Conservation (phyloP, 2,797 vertebrate genomes). For the Malurus leucopterus region DNA sequence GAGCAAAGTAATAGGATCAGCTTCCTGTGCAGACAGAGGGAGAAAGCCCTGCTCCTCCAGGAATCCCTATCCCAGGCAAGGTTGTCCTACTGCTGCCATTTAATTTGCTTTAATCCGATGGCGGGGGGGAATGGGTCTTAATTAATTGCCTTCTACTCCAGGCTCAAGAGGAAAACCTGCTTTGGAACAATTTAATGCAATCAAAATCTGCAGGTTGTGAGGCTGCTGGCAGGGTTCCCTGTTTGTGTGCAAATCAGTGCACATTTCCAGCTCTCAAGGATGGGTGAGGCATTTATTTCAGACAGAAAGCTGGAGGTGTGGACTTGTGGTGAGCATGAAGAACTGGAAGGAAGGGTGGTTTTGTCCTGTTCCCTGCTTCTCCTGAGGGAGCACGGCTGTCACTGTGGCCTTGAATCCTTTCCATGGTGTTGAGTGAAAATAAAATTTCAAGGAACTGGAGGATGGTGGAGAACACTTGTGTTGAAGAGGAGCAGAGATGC, state of each 20-base stretch:
- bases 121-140: slow-evolving; percentile 28
- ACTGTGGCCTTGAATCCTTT: background rate
- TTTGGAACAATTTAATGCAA: slow-evolving; percentile 58
- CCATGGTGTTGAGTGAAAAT: background rate
- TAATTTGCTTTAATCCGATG: slow-evolving; percentile 52
- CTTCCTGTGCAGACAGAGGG: background rate
- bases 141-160: slow-evolving; percentile 70
- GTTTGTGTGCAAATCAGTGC: background rate
- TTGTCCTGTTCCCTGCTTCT: background rate
- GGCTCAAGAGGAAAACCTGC: slow-evolving; percentile 52
- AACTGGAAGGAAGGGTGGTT: background rate
- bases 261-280: background rate
- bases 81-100: slow-evolving; percentile 22
- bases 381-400: accelerated
- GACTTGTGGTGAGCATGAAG: background rate
- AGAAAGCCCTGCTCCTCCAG: background rate
- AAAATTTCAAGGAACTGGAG: background rate
- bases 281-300: background rate
- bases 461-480: background rate
- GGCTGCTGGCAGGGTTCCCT: slow-evolving; percentile 38
- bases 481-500: background rate
- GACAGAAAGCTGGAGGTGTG: accelerated
- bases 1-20: background rate
- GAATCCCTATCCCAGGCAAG: background rate
- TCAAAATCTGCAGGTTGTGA: slow-evolving; percentile 51